Evolutionary conservation across 2,113 vertebrate species (phyloP).

Genomic region (Paramormyrops kingsleyae): DNA sequence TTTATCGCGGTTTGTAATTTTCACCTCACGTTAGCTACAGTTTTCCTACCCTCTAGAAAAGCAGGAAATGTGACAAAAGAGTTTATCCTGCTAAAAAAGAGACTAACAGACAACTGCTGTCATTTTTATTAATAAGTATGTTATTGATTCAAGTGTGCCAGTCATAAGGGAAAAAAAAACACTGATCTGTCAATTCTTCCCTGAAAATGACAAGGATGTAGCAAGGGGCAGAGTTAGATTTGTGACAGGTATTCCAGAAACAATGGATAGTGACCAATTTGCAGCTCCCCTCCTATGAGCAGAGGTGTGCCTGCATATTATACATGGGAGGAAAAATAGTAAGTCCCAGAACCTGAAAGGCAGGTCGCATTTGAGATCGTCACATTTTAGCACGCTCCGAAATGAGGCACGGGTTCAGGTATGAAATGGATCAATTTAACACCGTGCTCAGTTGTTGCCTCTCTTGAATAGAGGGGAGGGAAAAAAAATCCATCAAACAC

Average conservation of each 20-base stretch:
- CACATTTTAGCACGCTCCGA: not conserved
- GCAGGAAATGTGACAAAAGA: not conserved
- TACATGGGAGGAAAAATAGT: not conserved
- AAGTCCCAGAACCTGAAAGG: not conserved
- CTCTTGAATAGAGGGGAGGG: not conserved
- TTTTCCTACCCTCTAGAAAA: not conserved
- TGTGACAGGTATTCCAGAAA: not conserved
- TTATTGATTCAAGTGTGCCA: not conserved
- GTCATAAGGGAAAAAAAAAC: not conserved
- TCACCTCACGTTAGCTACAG: not conserved
- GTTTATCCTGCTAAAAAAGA: not conserved
- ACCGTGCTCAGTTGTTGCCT: not conserved
- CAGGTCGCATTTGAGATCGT: not conserved
- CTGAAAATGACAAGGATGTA: not conserved
- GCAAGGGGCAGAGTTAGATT: not conserved
- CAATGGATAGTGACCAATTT: not conserved
- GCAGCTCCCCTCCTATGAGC: not conserved
- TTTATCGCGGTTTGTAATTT: not conserved
- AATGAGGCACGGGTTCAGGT: not conserved
- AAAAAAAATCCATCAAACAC: not conserved
- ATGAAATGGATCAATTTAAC: not conserved
- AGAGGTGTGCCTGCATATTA: not conserved
- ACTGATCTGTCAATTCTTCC: not conserved
- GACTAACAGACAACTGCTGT: not conserved
- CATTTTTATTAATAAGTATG: not conserved